A percentile compares a stretch with the other conserved stretches of the same genome.
Conservation (phyloP, 2,888 invertebrate species). For the Plebejus argus region DNA sequence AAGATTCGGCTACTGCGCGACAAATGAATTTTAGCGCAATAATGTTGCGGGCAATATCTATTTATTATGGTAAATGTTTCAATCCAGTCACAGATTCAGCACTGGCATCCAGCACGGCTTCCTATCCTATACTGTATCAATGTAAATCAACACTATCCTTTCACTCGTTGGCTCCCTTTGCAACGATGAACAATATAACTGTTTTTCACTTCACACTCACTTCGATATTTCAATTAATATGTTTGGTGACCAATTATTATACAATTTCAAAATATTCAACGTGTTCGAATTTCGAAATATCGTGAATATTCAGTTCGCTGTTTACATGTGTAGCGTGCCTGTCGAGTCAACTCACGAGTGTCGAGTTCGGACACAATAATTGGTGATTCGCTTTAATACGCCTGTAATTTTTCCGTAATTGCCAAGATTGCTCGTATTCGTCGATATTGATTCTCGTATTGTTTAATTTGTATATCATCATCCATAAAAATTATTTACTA, state of each 20-base stretch:
- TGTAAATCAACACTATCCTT: neutral
- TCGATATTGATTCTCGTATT: neutral
- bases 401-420: conserved; percentile 11
- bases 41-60: too few relatives aligned
- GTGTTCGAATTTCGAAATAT: neutral
- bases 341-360: too few relatives aligned
- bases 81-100: too few relatives aligned
- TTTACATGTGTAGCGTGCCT: neutral
- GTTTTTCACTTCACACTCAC: neutral
- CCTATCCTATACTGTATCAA: too few relatives aligned
- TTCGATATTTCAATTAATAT: neutral
- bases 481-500: too few relatives aligned
- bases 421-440: conserved; percentile 7
- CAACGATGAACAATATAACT: neutral
- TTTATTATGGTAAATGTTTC: too few relatives aligned
- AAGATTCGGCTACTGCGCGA: too few relatives aligned
- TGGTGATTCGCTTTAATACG: conserved; percentile 12
- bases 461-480: neutral
- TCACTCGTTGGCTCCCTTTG: neutral
- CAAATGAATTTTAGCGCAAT: too few relatives aligned
- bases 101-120: too few relatives aligned
- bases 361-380: conserved; percentile 2
- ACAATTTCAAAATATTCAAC: neutral
- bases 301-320: neutral
- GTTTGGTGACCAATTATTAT: neutral